Conservation (phyloP, 1,140 invertebrate species). For the Brachionus asplanchnoidis region DNA sequence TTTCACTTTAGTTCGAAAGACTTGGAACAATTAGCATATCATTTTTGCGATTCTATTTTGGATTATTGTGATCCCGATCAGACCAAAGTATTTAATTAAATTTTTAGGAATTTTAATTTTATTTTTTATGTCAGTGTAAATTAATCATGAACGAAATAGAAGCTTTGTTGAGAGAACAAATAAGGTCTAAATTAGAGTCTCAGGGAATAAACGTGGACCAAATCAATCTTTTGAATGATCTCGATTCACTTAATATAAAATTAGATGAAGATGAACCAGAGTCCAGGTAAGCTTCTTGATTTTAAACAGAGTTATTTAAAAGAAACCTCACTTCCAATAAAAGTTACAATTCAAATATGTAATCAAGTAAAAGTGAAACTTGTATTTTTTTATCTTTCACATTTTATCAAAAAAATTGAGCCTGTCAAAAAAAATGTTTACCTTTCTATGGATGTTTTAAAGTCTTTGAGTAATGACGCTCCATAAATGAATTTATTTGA, state of each 20-base stretch:
- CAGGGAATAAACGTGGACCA: slow-evolving; percentile 46
- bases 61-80: slow-evolving; percentile 84
- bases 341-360: too few species aligned
- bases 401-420: too few species aligned
- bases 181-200: slow-evolving; percentile 38
- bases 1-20: slow-evolving; percentile 80
- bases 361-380: too few species aligned
- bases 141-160: slow-evolving; percentile 38
- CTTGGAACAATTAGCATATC: slow-evolving; percentile 74
- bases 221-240: slow-evolving; percentile 44
- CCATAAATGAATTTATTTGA: too few species aligned
- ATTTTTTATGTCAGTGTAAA: slow-evolving; percentile 1
- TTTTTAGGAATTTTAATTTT: neutral
- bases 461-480: too few species aligned
- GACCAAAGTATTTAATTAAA: slow-evolving; percentile 63
- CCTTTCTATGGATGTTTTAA: neutral
- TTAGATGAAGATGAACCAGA: slow-evolving; percentile 30
- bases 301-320: neutral
- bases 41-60: slow-evolving; percentile 83
- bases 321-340: too few species aligned
- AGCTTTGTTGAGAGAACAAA: slow-evolving; percentile 27
- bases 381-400: too few species aligned
- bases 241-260: slow-evolving; percentile 15
- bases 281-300: neutral
- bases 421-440: too few species aligned